Evolutionary conservation across 2,113 vertebrate genomes (phyloP).

Genomic region (Corvus cornix): DNA sequence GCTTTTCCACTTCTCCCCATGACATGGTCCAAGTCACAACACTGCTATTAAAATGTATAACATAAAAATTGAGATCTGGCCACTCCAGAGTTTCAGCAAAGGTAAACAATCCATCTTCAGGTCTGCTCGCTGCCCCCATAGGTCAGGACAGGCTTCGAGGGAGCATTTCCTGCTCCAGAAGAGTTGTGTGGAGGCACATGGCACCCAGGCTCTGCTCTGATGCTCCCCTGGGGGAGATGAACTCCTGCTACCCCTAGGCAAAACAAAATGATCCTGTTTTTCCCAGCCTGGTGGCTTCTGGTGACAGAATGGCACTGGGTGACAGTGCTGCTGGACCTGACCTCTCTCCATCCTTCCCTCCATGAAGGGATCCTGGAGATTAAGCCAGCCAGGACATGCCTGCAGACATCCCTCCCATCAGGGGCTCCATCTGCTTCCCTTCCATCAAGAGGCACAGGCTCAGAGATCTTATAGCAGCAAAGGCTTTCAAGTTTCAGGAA

Average conservation of each 20-base stretch:
- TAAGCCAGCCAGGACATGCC: not conserved
- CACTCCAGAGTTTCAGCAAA: not conserved
- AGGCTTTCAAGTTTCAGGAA: not conserved
- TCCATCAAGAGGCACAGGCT: not conserved
- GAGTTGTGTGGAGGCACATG: rapidly evolving
- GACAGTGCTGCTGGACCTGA: not conserved
- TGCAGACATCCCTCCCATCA: not conserved
- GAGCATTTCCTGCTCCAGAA: not conserved
- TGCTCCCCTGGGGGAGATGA: rapidly evolving
- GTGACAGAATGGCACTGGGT: not conserved
- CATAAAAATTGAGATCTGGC: not conserved
- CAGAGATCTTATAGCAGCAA: not conserved
- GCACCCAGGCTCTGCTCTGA: not conserved
- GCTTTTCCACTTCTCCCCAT: not conserved
- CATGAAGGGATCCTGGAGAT: not conserved
- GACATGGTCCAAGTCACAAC: not conserved
- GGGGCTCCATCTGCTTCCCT: not conserved
- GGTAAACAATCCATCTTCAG: not conserved
- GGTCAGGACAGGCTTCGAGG: not conserved
- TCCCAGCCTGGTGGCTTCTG: not conserved
- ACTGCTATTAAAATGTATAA: rapidly evolving
- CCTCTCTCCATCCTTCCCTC: not conserved
- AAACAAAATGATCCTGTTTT: not conserved
- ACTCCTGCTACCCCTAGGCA: not conserved
- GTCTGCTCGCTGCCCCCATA: rapidly evolving